Evolutionary conservation across 1,140 invertebrate genomes (phyloP).

Genomic region (Amphibalanus amphitrite): DNA sequence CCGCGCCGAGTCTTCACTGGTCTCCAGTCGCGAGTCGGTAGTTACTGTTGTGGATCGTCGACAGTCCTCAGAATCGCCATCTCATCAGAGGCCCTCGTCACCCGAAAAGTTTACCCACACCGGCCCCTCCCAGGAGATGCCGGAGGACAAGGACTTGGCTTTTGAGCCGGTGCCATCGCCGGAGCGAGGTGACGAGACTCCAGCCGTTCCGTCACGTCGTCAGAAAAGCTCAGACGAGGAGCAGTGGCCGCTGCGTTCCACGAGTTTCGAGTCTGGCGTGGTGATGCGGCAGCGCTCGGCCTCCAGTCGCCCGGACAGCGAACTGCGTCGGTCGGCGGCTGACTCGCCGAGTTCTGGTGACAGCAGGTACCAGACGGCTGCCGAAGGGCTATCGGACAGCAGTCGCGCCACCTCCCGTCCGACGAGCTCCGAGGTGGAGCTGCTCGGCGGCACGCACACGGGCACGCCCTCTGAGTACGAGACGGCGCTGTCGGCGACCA

Average conservation of each 20-base stretch:
- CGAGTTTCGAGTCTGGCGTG: neutral
- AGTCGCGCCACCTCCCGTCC: slow-evolving; percentile 53
- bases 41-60: neutral
- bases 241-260: too few species aligned
- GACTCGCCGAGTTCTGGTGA: slow-evolving; percentile 68
- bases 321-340: slow-evolving; percentile 21
- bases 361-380: slow-evolving; percentile 74
- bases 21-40: neutral
- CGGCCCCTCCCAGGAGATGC: too few species aligned
- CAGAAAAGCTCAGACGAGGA: neutral
- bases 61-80: neutral
- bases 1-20: neutral
- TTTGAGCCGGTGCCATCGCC: too few species aligned
- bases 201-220: too few species aligned
- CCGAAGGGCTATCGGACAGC: slow-evolving; percentile 46
- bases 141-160: too few species aligned
- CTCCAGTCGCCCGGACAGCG: neutral
- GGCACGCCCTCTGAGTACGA: slow-evolving; percentile 64
- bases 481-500: slow-evolving; percentile 46
- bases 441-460: slow-evolving; percentile 26
- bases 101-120: too few species aligned
- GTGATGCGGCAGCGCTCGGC: neutral
- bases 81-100: too few species aligned
- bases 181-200: neutral
- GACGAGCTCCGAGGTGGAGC: slow-evolving; percentile 71